Evolutionary conservation across 2,888 invertebrate genomes (phyloP).

Genomic region (Aleiodes testaceus): DNA sequence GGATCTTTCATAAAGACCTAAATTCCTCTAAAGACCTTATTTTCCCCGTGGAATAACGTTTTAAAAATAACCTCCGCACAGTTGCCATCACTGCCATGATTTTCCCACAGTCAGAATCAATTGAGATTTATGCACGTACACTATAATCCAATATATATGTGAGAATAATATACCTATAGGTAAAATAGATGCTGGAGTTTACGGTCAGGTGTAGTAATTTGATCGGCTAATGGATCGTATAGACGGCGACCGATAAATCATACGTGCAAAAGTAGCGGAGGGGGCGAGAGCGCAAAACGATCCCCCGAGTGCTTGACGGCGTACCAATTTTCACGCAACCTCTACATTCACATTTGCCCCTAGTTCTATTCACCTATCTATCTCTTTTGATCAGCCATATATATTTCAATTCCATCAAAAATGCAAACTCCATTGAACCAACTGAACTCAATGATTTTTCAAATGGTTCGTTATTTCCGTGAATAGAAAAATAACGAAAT

Average conservation of each 20-base stretch:
- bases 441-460: too few species aligned
- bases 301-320: slow-evolving; percentile 29
- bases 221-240: slow-evolving; percentile 54
- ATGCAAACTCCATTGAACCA: too few species aligned
- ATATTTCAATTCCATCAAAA: slow-evolving; percentile 13
- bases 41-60: neutral
- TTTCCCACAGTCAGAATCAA: slow-evolving; percentile 11
- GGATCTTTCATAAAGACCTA: slow-evolving; percentile 2
- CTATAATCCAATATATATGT: slow-evolving; percentile 9
- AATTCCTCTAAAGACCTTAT: neutral
- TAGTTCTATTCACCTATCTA: neutral
- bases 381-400: neutral
- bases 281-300: slow-evolving; percentile 34
- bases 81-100: slow-evolving; percentile 11
- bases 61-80: neutral
- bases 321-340: slow-evolving; percentile 29
- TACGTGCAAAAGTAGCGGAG: slow-evolving; percentile 18
- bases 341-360: neutral
- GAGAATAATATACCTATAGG: slow-evolving; percentile 21
- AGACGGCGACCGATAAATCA: slow-evolving; percentile 55
- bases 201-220: slow-evolving; percentile 47
- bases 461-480: too few species aligned
- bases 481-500: neutral
- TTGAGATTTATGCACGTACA: slow-evolving; percentile 31
- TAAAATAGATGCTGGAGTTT: slow-evolving; percentile 15